Evolutionary conservation across 2,888 invertebrate species (phyloP).

Genomic region (Lutraria lutraria): DNA sequence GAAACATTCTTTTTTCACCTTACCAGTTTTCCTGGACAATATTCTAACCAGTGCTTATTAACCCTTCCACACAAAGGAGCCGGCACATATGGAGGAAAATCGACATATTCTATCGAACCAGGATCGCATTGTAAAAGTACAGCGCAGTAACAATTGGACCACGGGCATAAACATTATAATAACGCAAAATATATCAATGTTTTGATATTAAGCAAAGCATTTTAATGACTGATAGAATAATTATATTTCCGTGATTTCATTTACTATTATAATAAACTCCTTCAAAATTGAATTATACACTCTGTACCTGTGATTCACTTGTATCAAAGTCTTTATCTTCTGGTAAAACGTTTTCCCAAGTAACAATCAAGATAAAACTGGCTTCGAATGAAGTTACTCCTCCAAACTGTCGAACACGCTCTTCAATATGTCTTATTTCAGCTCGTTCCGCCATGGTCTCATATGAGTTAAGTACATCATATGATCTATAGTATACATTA

Average conservation of each 20-base stretch:
- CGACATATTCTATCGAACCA: too few relatives aligned
- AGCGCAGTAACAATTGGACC: too few relatives aligned
- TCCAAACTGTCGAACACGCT: background rate
- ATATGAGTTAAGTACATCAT: slow-evolving; percentile 24
- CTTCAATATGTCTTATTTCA: background rate
- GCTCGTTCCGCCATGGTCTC: background rate
- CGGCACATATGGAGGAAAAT: too few relatives aligned
- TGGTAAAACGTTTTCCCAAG: slow-evolving; percentile 23
- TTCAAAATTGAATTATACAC: too few relatives aligned
- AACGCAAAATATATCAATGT: background rate
- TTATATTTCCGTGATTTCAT: background rate
- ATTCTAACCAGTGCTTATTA: too few relatives aligned
- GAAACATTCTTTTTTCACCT: too few relatives aligned
- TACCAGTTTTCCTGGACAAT: too few relatives aligned
- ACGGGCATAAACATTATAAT: background rate
- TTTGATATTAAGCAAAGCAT: background rate
- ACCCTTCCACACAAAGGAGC: too few relatives aligned
- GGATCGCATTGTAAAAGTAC: too few relatives aligned
- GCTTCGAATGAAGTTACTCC: background rate
- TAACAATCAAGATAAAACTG: slow-evolving; percentile 27
- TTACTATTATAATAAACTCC: background rate
- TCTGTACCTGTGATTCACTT: background rate
- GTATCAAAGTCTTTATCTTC: background rate
- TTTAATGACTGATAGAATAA: background rate
- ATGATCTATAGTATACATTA: background rate